Evolutionary conservation across 2,888 invertebrate species (phyloP).

Genomic region (Leptothorax acervorum): DNA sequence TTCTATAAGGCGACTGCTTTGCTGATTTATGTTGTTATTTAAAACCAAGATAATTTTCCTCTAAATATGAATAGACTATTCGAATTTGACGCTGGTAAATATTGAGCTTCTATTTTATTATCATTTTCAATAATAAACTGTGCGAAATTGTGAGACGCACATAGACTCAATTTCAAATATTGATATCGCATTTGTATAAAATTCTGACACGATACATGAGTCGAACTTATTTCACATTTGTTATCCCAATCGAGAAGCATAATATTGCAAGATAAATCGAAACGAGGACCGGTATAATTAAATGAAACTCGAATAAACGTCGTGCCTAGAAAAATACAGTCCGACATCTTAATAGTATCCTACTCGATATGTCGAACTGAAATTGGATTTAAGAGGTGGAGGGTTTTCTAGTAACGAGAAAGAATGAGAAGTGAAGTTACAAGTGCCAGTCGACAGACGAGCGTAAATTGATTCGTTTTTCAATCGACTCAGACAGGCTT

Average conservation of each 20-base stretch:
- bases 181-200: conserved; percentile 18
- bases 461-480: conserved; percentile 53
- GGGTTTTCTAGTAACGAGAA: conserved; percentile 40
- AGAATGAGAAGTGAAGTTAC: conserved; percentile 38
- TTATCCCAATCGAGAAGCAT: neutral
- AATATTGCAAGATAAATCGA: neutral
- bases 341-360: conserved; percentile 4
- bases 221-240: neutral
- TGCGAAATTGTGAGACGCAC: neutral
- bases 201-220: neutral
- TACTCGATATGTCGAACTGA: conserved; percentile 33
- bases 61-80: neutral
- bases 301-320: conserved; percentile 38
- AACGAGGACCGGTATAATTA: conserved; percentile 24
- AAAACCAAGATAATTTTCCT: neutral
- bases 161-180: conserved; percentile 9
- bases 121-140: neutral
- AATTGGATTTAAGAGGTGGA: conserved; percentile 58
- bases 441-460: conserved; percentile 50
- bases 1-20: neutral
- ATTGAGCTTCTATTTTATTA: conserved; percentile 10
- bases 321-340: conserved; percentile 11
- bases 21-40: neutral
- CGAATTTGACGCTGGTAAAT: neutral
- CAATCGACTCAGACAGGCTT: conserved; percentile 33